phyloP scores from a whole-genome alignment of 2,888 invertebrate genomes.

The Himalopsyche tibetana region DNA sequence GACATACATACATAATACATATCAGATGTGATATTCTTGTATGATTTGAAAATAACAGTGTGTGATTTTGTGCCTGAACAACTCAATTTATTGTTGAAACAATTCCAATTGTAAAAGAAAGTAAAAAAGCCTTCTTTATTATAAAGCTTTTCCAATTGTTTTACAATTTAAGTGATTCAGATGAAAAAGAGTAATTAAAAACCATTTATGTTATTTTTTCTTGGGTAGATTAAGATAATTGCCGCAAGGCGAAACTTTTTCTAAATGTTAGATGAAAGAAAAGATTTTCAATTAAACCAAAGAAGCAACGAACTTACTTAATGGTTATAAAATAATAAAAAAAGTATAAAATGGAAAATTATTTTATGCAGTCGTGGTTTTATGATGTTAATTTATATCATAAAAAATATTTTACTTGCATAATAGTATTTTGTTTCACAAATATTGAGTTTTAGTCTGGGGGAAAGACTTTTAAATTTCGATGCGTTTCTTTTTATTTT shows the following conservation, averaged over 20 bases:
- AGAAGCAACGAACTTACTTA: constrained; percentile 1
- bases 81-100: too few relatives aligned
- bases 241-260: not conserved
- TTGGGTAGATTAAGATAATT: constrained; percentile 30
- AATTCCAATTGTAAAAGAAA: not conserved
- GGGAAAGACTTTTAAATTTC: too few relatives aligned
- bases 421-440: too few relatives aligned
- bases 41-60: too few relatives aligned
- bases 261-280: constrained; percentile 1
- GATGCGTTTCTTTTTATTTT: too few relatives aligned
- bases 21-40: too few relatives aligned
- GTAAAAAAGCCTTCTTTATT: not conserved
- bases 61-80: too few relatives aligned
- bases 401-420: not conserved
- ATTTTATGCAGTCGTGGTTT: not conserved
- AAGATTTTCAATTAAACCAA: constrained; percentile 19
- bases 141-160: constrained; percentile 1
- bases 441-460: too few relatives aligned
- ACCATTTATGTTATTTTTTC: constrained; percentile 33
- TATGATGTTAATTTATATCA: not conserved
- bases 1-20: too few relatives aligned
- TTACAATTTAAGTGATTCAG: constrained; percentile 30
- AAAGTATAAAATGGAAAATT: not conserved
- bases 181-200: constrained; percentile 34
- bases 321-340: constrained; percentile 8